Base-by-base conservation (phyloP, 2,888 invertebrate genomes). In the Eristalinus aeneus region DNA sequence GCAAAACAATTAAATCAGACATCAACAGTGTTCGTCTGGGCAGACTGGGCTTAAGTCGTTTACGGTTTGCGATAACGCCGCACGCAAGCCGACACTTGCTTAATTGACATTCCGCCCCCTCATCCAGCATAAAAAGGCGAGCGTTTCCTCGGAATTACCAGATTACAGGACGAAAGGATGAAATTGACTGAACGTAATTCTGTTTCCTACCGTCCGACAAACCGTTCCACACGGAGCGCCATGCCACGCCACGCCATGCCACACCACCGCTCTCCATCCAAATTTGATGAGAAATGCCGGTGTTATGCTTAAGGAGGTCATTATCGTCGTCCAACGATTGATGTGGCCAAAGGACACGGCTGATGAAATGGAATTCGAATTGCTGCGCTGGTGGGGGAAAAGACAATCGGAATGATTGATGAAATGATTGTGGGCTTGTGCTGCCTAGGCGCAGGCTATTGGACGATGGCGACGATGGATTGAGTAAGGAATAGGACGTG, bases 111-210 rank as follows among this genome's bases (percentile, higher is more conserved):
- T 23, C 56, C 56, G 2, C 27, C 27, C 27, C 27, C 27, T 27
- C 27, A 27, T 27, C 2, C 27, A 16, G 11, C n/a, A 46, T 46
- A 16, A 46, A 27, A 2, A 27, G 27, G 27, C 27, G 27, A 27
- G n/a, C n/a, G n/a, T n/a, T n/a, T n/a, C n/a, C n/a, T n/a, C n/a
- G n/a, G n/a, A n/a, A n/a, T n/a, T n/a, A n/a, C n/a, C n/a, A n/a
- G n/a, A n/a, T n/a, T n/a, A n/a, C n/a, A n/a, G n/a, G n/a, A 39
- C n/a, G 12, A n/a, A 46, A 46, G 46, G 46, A 46, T 46, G n/a
- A 63, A 73, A 73, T 73, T 54, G 72, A 73, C 61, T 63, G 22
- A 73, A 63, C 10, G 61, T 8, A 23, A 61, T 73, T 34, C 56
- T 23, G 22, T 61, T 60, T 71, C 39, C 60, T n/a, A n/a, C 31